A percentile compares a stretch with the other conserved stretches of the same genome.
These are phyloP conservation scores for Graptemys geographica DNA, from an alignment of 2,797 vertebrate genomes.

Conservation along the genomic window DNA sequence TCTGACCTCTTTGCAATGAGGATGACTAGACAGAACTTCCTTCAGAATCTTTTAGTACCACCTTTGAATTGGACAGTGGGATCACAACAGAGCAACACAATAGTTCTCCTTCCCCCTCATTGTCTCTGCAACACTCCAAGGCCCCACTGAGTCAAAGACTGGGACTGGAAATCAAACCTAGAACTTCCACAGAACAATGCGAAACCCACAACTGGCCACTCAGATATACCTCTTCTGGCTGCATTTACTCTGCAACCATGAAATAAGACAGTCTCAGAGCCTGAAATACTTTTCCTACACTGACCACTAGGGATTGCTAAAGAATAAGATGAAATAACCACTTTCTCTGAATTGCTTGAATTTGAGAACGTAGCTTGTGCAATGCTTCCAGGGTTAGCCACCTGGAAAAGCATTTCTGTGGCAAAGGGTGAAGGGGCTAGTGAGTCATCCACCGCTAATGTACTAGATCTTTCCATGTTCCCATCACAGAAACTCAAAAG, in stretches of 20 bases:
- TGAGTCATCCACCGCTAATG: neutral
- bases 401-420: neutral
- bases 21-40: fast-evolving
- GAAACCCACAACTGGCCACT: neutral
- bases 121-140: neutral
- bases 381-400: neutral
- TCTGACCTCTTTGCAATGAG: neutral
- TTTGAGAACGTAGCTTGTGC: neutral
- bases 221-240: neutral
- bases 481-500: conserved; percentile 23
- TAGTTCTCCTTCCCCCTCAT: neutral
- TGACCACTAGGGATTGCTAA: neutral
- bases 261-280: neutral
- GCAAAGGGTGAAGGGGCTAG: neutral
- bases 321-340: neutral
- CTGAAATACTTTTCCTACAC: neutral
- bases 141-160: neutral
- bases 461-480: neutral
- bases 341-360: neutral
- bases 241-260: neutral
- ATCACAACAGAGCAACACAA: neutral
- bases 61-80: neutral
- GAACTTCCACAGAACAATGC: neutral
- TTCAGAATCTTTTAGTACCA: neutral
- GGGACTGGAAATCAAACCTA: neutral